Conservation (phyloP, 35 echinoderm and acorn worm genomes). For the Acanthaster planci region DNA sequence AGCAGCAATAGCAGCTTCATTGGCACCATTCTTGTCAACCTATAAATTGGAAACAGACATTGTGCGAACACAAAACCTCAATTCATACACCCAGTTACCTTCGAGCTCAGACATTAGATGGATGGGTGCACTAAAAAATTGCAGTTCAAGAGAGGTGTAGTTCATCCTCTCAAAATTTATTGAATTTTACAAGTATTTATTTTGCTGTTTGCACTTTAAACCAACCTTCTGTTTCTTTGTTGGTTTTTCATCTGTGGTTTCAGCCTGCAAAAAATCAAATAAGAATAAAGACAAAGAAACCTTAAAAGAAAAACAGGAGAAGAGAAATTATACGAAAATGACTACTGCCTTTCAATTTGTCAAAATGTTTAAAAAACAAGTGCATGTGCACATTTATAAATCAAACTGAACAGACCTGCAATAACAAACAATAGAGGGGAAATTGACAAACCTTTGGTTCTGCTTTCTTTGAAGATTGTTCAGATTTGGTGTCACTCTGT, state of each 20-base stretch:
- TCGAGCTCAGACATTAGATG: neutral
- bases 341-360: too few species aligned
- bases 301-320: neutral
- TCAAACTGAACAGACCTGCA: too few species aligned
- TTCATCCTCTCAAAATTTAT: neutral
- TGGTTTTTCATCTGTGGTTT: neutral
- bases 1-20: neutral
- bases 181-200: neutral
- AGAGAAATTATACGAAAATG: too few species aligned
- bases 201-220: too few species aligned
- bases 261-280: neutral
- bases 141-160: neutral
- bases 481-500: too few species aligned
- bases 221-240: constrained; percentile 4
- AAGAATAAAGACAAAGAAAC: neutral
- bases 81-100: neutral
- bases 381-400: too few species aligned
- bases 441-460: too few species aligned
- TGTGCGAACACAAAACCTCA: neutral
- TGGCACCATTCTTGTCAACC: neutral
- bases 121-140: neutral
- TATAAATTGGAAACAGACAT: neutral
- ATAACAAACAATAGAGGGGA: too few species aligned
- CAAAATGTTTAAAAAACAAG: too few species aligned
- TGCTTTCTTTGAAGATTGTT: too few species aligned